phyloP scores from a whole-genome alignment of 2,113 vertebrate species.

The Phodopus roborovskii region DNA sequence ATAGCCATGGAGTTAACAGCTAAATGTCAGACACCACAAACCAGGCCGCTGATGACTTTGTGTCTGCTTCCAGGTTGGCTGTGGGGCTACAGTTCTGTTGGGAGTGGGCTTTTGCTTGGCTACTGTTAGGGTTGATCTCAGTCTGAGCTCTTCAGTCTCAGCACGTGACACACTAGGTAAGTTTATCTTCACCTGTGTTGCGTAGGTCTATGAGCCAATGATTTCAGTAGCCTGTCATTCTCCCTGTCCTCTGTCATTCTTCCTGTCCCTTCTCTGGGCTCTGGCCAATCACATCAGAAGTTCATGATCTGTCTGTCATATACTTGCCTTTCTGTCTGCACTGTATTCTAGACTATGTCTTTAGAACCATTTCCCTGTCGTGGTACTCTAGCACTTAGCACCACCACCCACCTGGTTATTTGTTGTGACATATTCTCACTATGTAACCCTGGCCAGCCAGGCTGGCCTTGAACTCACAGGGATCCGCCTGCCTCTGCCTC shows the following conservation, averaged over 20 bases:
- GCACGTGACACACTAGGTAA: no score
- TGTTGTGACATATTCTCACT: background rate
- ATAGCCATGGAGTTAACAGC: background rate
- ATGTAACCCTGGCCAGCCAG: background rate
- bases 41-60: background rate
- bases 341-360: background rate
- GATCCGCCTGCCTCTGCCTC: background rate
- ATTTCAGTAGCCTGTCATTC: background rate
- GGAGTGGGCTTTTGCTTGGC: background rate
- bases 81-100: background rate
- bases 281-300: background rate
- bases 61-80: background rate
- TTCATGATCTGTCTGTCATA: background rate
- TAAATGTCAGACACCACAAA: background rate
- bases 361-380: background rate
- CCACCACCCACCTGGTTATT: background rate
- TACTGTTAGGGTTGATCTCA: background rate
- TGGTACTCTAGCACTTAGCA: background rate
- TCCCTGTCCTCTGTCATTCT: background rate
- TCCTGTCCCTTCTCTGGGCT: background rate
- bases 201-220: background rate
- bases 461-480: no score
- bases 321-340: background rate
- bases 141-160: background rate
- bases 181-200: background rate